Conservation (phyloP, 1,140 invertebrate species). For the Procambarus virginalis region DNA sequence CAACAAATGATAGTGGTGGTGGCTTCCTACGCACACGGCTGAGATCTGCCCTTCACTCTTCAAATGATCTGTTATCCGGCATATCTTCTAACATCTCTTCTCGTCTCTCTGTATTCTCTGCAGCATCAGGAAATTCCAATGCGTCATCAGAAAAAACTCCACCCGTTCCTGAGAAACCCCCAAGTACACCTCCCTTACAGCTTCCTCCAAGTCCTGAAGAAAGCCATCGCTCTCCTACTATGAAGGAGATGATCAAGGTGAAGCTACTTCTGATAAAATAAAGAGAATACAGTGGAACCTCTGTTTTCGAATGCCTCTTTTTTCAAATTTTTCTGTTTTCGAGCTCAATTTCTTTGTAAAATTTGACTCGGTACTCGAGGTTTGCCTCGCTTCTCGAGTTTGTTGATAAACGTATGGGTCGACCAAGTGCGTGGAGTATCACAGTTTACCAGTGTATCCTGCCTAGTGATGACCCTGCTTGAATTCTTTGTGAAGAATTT, state of each 20-base stretch:
- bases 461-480: no score
- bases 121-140: slow-evolving; percentile 57
- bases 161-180: slow-evolving; percentile 21
- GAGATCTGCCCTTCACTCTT: slow-evolving; percentile 54
- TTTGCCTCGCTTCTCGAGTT: no score
- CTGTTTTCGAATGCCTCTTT: no score
- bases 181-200: slow-evolving; percentile 47
- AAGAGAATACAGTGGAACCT: no score
- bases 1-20: slow-evolving; percentile 44
- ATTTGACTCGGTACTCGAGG: no score
- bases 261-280: not conserved
- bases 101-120: slow-evolving; percentile 57
- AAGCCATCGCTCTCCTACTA: slow-evolving; percentile 50
- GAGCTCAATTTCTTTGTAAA: no score
- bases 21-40: slow-evolving; percentile 52
- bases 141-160: slow-evolving; percentile 53
- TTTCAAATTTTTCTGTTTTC: no score
- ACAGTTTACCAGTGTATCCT: no score
- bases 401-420: no score
- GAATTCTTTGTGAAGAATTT: no score
- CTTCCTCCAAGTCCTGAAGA: slow-evolving; percentile 55
- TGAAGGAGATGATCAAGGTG: slow-evolving; percentile 63
- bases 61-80: slow-evolving; percentile 59
- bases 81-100: slow-evolving; percentile 61
- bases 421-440: no score